Base-by-base conservation (phyloP, 1,140 invertebrate genomes). In the Lutraria rhynchaena region DNA sequence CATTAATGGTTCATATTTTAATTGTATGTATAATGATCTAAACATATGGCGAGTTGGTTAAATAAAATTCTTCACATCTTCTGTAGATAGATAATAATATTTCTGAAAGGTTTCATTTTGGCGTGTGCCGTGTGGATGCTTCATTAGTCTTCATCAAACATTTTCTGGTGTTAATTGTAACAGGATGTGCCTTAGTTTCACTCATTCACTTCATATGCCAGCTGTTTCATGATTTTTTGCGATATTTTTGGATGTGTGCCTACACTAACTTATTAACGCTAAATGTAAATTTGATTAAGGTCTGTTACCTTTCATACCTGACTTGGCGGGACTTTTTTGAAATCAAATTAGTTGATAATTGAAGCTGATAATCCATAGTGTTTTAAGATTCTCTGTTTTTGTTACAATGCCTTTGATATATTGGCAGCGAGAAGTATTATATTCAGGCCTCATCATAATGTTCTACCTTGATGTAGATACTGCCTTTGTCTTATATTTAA, bases 281-380 rank as follows among this genome's bases (percentile, higher is more conserved):
- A 5, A 2, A 65, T 65, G 41, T 46, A 24, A 65, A 65, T 46
- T 46, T 27, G 22, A 24, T 67, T 27, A 67, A 46, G 44, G 63
- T 67, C 63, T 67, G 63, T 24, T 67, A 44, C 41, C 41, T n/a
- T 11, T 33, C 1, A 15, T 51, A 67, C 44, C 63, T 67, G 44
- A 22, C 44, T 46, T 1, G 1, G 37, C 15, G 37, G 15, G 15
- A 41, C 37, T 41, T 41, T 41, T 27, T 17, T 22, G 4, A 67
- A 67, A 67, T 67, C 44, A 24, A 67, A 67, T 67, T 49, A 44
- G 0, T 22, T 27, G 63, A 46, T 67, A 67, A 67, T 67, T 67
- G 44, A 49, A 22, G 22, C 44, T 49, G 46, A 46, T 65, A 65
- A 44, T 24, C 13, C 17, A 46, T 49, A 24, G 1, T 65, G n/a